Base-by-base conservation (phyloP, 2,113 vertebrate species). In the Catharus fuscescens region DNA sequence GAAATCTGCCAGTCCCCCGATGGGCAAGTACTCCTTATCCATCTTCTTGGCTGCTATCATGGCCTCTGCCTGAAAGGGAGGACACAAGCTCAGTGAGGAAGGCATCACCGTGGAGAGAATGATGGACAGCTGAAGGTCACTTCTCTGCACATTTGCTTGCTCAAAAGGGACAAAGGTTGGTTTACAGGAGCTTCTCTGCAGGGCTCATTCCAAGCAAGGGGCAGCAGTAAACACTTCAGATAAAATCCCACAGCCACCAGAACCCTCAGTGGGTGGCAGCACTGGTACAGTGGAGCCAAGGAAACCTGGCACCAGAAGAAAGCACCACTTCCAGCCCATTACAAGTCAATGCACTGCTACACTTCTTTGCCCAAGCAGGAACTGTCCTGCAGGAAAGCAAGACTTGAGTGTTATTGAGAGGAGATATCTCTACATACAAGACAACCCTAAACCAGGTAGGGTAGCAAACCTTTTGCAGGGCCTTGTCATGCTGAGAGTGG, bases 1-100 rank as follows among this genome's bases (percentile, higher is more conserved):
- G 70, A 99, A 99, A 14, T 99, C 99, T 0, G 97, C 98, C 28
- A 99, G 96, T 4, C 99, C 99, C 1, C 34, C 98, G 0, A 99
- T 99, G 74, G 97, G 96, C 76, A 99, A 97, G 93, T 99, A 99
- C 81, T 99, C 99, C 96, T 99, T 99, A 97, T 99, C 99, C 97
- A 99, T 82, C 92, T 98, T 98, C 97, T 99, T 99, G 32, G 98
- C 94, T 79, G 99, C 97, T 83, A 99, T 98, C 93, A 98, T 87
- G 64, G 98, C 98, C 95, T 99, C 99, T 0, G 99, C 99, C 99
- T 99, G 84, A 77, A 42, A 56, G 81, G 83, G 67, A 95, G 74
- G 24, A 92, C 64, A 74, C 17, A 66, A 6, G 10, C 8, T 96
- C 79, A 95, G 50, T 9, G 7, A 62, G 26, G 26, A 32, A 79